Conservation (phyloP, 2,888 invertebrate species). For the Phaedon cochleariae region DNA sequence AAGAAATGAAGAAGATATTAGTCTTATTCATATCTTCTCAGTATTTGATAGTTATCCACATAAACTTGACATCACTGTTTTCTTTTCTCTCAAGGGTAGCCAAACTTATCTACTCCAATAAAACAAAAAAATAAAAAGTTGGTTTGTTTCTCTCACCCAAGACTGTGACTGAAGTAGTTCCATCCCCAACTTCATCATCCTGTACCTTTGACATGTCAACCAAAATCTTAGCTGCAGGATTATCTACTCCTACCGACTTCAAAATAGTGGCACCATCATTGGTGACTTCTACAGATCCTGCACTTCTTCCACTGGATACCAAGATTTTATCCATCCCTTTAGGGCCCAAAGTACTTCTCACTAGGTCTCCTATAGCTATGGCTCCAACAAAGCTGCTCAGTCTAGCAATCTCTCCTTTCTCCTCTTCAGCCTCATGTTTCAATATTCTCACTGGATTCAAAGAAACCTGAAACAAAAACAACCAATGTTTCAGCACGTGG, state of each 20-base stretch:
- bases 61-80: too few relatives aligned
- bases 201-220: conserved; percentile 99
- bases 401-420: conserved; percentile 96
- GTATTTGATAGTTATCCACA: too few relatives aligned
- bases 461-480: conserved; percentile 69
- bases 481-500: not conserved
- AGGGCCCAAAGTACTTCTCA: conserved; percentile 97
- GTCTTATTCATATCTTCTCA: too few relatives aligned
- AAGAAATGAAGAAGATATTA: too few relatives aligned
- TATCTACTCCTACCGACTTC: conserved; percentile 95
- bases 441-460: conserved; percentile 94
- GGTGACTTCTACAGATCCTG: conserved; percentile 91
- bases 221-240: conserved; percentile 98
- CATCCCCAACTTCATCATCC: conserved; percentile 99
- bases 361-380: conserved; percentile 97
- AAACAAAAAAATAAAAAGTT: too few relatives aligned
- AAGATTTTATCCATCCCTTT: conserved; percentile 98
- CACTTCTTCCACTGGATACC: conserved; percentile 80
- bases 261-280: conserved; percentile 99
- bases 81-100: too few relatives aligned
- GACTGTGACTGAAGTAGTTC: conserved; percentile 99
- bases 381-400: conserved; percentile 98
- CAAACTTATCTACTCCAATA: too few relatives aligned
- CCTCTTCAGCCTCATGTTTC: conserved; percentile 96
- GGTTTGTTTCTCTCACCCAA: conserved; percentile 65